Evolutionary conservation across 2,113 vertebrate genomes (phyloP).

Genomic region (Ciconia boyciana): DNA sequence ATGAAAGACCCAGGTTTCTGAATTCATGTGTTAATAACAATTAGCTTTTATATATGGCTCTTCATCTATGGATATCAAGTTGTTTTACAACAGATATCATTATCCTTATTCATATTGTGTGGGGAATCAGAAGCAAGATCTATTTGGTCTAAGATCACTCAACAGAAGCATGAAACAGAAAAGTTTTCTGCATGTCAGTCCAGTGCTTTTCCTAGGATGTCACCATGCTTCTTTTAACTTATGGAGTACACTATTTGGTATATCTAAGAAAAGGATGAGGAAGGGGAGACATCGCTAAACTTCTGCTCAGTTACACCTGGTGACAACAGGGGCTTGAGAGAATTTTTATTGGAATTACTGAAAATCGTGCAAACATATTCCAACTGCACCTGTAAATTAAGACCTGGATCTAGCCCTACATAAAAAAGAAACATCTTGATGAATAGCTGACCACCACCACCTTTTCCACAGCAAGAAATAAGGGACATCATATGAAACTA

Average conservation of each 20-base stretch:
- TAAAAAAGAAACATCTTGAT: background rate
- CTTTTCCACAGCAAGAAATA: background rate
- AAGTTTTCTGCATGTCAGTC: background rate
- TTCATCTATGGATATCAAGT: background rate
- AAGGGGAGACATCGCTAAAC: background rate
- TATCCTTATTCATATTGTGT: background rate
- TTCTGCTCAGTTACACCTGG: background rate
- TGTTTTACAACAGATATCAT: background rate
- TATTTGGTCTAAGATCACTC: background rate
- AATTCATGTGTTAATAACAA: background rate
- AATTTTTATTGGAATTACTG: background rate
- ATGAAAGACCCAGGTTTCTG: background rate
- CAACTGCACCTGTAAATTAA: background rate
- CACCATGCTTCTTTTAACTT: background rate
- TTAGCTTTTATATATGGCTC: background rate
- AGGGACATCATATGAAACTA: background rate
- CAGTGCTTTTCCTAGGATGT: background rate
- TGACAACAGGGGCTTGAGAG: background rate
- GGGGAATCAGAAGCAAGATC: background rate
- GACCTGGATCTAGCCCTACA: background rate
- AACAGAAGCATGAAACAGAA: background rate
- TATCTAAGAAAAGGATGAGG: background rate
- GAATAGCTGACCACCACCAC: background rate
- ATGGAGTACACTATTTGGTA: background rate
- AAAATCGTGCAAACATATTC: background rate